Base-by-base conservation (phyloP, 1,140 invertebrate genomes). In the Drosophila cardini region DNA sequence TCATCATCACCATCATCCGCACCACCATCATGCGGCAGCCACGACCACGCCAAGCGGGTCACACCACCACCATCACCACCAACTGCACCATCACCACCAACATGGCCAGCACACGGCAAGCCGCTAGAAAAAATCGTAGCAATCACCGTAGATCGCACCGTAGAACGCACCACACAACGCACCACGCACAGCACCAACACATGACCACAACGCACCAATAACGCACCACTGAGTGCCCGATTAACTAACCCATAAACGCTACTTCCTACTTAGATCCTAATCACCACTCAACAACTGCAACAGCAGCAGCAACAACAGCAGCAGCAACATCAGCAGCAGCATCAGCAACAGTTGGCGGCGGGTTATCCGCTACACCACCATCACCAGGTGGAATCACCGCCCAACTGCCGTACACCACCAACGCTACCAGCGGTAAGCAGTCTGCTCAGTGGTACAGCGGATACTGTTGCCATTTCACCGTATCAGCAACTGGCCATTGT, bases 401-500 rank as follows among this genome's bases (percentile, higher is more conserved):
- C 83, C 7, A 38, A 57, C 2, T 81, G 78, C 46, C 82, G 78
- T 45, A 79, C 90, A 18, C 83, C 90, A 7, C 69, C 78, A 6
- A 78, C 90, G 21, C 56, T 84, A 63, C 74, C 83, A 13, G 72
- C 78, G 15, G 78, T 85, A 4, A 82, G 72, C 58, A 80, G 78
- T 45, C 55, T 87, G 60, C 77, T 86, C 8, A 76, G 82, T 15
- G 76, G 79, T 21, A 42, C 56, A 21, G 40, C 45, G 1, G 79
- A 42, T 15, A 18, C 48, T 8, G 50, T 67, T 34, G 38, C 71
- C 13, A 62, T 67, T 6, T 53, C 72, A 10, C 72, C 79, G 13
- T 90, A 90, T 15, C 90, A 91, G 50, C 90, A 91, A 18, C 46
- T 91, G 65, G 77, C 82, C 7, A 83, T 90, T 57, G 86, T 91